These are phyloP conservation scores for Cavia porcellus DNA, from an alignment of 2,113 vertebrate genomes.

Conservation along the genomic window DNA sequence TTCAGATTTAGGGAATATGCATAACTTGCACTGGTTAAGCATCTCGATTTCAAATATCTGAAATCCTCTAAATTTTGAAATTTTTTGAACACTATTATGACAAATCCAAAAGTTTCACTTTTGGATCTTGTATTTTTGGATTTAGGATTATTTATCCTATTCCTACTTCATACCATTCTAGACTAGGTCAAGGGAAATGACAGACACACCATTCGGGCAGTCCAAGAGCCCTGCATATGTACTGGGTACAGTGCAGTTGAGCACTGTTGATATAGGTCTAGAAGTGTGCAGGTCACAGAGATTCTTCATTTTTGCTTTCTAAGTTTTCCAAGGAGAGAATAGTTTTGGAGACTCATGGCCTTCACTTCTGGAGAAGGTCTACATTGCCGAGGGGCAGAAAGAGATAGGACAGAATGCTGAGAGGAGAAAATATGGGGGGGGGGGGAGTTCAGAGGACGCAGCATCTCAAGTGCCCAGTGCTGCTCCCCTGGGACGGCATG, in stretches of 20 bases:
- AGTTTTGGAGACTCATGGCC: neutral
- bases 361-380: neutral
- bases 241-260: neutral
- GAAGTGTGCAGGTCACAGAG: neutral
- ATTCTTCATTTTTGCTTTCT: neutral
- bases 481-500: neutral
- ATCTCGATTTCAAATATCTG: neutral
- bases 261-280: neutral
- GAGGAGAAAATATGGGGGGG: too few relatives aligned
- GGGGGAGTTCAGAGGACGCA: neutral
- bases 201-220: fast-evolving
- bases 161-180: neutral
- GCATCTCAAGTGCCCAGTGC: neutral
- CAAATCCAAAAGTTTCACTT: neutral
- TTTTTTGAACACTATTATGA: neutral
- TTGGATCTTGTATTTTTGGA: neutral
- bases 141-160: neutral
- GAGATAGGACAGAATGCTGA: too few relatives aligned
- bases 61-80: neutral
- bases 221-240: too few relatives aligned
- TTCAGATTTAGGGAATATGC: neutral
- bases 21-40: fast-evolving
- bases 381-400: neutral
- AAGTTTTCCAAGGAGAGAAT: neutral
- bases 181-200: too few relatives aligned